phyloP scores from a whole-genome alignment of 2,797 vertebrate species.

The Phoebastria nigripes region DNA sequence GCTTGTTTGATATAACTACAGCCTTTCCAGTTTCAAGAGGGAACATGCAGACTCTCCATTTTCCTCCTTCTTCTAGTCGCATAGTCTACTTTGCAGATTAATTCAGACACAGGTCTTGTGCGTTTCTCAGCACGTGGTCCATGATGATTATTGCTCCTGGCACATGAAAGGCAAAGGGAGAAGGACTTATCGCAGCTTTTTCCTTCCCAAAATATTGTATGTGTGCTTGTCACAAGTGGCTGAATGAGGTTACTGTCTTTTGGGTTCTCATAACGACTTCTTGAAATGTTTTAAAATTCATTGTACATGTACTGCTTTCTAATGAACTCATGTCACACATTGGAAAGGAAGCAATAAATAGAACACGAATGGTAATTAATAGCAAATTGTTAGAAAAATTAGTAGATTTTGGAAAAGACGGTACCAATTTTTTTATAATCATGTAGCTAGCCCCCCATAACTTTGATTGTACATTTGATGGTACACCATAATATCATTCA shows the following conservation, averaged over 20 bases:
- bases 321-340: not conserved
- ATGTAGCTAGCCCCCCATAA: slow-evolving; percentile 32
- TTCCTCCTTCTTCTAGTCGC: not conserved
- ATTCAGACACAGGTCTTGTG: not conserved
- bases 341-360: not conserved
- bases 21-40: not conserved
- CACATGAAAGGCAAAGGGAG: not conserved
- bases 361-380: slow-evolving; percentile 3
- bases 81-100: not conserved
- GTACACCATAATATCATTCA: slow-evolving; percentile 41
- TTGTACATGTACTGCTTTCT: not conserved
- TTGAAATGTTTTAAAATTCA: not conserved
- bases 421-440: not conserved
- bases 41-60: not conserved
- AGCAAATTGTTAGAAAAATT: slow-evolving; percentile 13
- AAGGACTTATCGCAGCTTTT: not conserved
- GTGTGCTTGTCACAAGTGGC: not conserved
- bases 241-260: not conserved
- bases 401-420: not conserved
- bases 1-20: not conserved
- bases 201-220: not conserved
- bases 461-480: slow-evolving; percentile 51
- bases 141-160: not conserved
- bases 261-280: not conserved
- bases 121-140: not conserved